A percentile compares a stretch with the other conserved stretches of the same genome.
Conservation (phyloP, 2,888 invertebrate species). For the Biston stratarius region DNA sequence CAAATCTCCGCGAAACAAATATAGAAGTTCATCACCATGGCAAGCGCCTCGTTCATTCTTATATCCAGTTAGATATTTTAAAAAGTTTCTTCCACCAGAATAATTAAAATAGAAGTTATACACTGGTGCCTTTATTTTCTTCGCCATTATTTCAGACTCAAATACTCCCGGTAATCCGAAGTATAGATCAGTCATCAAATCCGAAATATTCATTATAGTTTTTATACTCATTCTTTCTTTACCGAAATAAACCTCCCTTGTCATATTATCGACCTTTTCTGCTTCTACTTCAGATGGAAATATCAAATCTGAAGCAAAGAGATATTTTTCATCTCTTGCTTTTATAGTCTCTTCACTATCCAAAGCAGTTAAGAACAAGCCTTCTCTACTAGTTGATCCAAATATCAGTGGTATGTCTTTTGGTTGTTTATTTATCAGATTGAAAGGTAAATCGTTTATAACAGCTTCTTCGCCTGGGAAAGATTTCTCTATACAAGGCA, state of each 20-base stretch:
- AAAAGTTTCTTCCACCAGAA: conserved; percentile 67
- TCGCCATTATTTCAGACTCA: conserved; percentile 61
- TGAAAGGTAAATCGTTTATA: conserved; percentile 71
- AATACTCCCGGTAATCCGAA: conserved; percentile 73
- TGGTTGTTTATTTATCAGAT: conserved; percentile 62
- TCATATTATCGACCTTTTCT: conserved; percentile 52
- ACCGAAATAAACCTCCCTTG: conserved; percentile 77
- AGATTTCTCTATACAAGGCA: conserved; percentile 73
- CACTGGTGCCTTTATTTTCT: conserved; percentile 54
- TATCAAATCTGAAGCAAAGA: conserved; percentile 74
- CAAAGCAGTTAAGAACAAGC: conserved; percentile 56
- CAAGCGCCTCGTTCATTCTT: conserved; percentile 63
- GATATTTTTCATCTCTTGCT: conserved; percentile 62
- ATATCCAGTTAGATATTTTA: conserved; percentile 62
- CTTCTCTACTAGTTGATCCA: conserved; percentile 74
- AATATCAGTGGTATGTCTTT: conserved; percentile 63
- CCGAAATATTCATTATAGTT: conserved; percentile 64
- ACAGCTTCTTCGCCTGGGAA: conserved; percentile 68
- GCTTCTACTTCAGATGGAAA: conserved; percentile 68
- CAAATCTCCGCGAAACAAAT: conserved; percentile 66
- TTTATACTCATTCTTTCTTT: conserved; percentile 73
- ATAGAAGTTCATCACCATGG: conserved; percentile 77
- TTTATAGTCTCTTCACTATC: conserved; percentile 55
- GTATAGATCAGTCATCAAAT: conserved; percentile 74
- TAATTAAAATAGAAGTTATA: conserved; percentile 76